Evolutionary conservation across 2,797 vertebrate species (phyloP).

Genomic region (Carcharodon carcharias): DNA sequence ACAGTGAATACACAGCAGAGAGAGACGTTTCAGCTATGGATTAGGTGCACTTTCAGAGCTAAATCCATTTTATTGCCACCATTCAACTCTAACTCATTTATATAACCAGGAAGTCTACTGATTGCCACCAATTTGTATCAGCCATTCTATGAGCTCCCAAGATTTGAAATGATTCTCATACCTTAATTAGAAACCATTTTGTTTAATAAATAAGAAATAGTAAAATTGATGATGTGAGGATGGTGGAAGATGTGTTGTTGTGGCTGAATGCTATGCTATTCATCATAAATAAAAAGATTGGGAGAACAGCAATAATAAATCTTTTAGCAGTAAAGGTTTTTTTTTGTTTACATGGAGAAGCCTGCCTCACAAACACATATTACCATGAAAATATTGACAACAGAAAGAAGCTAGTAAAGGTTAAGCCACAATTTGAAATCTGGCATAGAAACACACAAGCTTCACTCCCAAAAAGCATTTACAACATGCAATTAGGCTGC

Average conservation of each 20-base stretch:
- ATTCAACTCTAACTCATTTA: neutral
- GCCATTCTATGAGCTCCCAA: neutral
- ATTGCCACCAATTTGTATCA: neutral
- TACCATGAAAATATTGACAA: neutral
- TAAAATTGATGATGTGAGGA: neutral
- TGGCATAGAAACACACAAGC: neutral
- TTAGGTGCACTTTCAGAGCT: neutral
- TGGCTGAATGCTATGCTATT: neutral
- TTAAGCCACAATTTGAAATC: neutral
- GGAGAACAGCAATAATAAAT: neutral
- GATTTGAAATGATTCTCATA: neutral
- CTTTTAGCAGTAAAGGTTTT: neutral
- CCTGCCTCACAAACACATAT: neutral
- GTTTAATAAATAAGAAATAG: neutral
- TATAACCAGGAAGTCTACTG: neutral
- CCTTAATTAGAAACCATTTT: neutral
- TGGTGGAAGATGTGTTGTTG: neutral
- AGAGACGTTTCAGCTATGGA: constrained; percentile 4
- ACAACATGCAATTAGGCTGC: neutral
- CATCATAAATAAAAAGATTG: neutral
- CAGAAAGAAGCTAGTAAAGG: neutral
- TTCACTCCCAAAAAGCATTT: neutral
- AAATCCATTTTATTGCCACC: constrained; percentile 7
- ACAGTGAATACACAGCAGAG: neutral
- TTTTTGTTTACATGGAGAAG: neutral